Conservation (phyloP, 2,797 vertebrate species). For the Galagoides demidoff region DNA sequence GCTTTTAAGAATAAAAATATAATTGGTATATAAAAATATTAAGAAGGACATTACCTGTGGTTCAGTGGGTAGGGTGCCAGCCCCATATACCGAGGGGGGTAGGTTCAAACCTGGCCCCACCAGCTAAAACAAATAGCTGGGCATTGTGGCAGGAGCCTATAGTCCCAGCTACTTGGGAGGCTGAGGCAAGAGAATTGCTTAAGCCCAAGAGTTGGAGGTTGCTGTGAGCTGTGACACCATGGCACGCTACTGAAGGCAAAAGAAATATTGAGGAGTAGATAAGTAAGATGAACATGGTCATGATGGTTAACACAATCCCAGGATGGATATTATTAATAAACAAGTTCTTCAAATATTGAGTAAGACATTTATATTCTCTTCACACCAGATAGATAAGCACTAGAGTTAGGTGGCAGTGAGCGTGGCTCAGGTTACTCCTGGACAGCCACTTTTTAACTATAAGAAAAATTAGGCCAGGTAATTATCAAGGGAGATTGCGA, state of each 20-base stretch:
- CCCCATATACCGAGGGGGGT: too few species aligned
- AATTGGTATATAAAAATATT: not conserved
- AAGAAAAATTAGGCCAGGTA: slow-evolving; percentile 83
- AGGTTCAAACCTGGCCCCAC: too few species aligned
- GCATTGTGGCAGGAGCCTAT: too few species aligned
- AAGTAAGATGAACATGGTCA: not conserved
- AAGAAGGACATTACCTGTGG: too few species aligned
- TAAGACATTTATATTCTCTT: not conserved
- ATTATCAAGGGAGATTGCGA: slow-evolving; percentile 84
- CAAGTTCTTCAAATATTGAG: not conserved
- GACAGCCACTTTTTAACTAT: slow-evolving; percentile 81
- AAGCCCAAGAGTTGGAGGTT: too few species aligned
- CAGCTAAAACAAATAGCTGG: too few species aligned
- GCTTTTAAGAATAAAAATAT: slow-evolving; percentile 42
- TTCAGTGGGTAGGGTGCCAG: too few species aligned
- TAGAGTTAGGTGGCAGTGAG: slow-evolving; percentile 72
- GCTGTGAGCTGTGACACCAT: too few species aligned
- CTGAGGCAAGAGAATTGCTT: too few species aligned
- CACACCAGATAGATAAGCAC: slow-evolving; percentile 49
- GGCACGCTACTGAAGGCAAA: too few species aligned
- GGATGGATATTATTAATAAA: slow-evolving; percentile 26
- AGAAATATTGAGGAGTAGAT: not conserved
- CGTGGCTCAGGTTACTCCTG: slow-evolving; percentile 71
- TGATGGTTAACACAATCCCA: not conserved
- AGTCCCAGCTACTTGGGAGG: too few species aligned